These are phyloP conservation scores for Champsocephalus esox DNA, from an alignment of 2,797 vertebrate species.

Conservation along the genomic window DNA sequence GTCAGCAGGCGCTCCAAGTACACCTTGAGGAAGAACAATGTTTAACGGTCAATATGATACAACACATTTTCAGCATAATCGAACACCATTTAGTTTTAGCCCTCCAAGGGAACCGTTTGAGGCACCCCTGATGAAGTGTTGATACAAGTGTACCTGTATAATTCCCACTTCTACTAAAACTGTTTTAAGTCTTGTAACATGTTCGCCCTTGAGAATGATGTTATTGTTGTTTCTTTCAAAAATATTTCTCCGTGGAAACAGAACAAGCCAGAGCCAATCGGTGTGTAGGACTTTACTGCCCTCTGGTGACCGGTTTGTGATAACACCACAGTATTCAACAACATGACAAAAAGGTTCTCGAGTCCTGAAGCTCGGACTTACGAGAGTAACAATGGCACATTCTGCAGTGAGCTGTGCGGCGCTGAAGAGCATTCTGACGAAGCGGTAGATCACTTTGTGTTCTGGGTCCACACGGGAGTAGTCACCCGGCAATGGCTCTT, in stretches of 20 bases:
- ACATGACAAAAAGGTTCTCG: neutral
- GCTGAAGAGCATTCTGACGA: conserved; percentile 95
- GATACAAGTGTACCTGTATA: neutral
- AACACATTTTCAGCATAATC: too few relatives aligned
- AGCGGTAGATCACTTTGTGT: conserved; percentile 97
- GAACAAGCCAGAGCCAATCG: neutral
- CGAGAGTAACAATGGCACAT: conserved; percentile 97
- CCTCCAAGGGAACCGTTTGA: too few relatives aligned
- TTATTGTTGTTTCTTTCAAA: neutral
- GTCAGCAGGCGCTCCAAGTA: conserved; percentile 96
- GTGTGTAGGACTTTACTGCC: conserved; percentile 54
- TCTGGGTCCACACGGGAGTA: conserved; percentile 92
- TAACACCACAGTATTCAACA: neutral
- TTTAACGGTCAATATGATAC: neutral
- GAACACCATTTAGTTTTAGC: too few relatives aligned
- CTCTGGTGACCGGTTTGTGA: conserved; percentile 61
- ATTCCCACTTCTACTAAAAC: neutral
- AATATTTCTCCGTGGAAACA: neutral
- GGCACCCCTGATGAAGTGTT: too few relatives aligned
- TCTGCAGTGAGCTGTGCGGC: conserved; percentile 96
- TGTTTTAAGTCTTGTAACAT: neutral
- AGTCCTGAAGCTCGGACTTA: conserved; percentile 74
- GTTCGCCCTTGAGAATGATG: neutral
- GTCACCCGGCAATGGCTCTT: conserved; percentile 92
- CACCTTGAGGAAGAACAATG: conserved; percentile 79